Percentiles rank a stretch among this genome's conserved stretches.
Conservation (phyloP, 2,888 invertebrate genomes). For the Tridacna gigas region DNA sequence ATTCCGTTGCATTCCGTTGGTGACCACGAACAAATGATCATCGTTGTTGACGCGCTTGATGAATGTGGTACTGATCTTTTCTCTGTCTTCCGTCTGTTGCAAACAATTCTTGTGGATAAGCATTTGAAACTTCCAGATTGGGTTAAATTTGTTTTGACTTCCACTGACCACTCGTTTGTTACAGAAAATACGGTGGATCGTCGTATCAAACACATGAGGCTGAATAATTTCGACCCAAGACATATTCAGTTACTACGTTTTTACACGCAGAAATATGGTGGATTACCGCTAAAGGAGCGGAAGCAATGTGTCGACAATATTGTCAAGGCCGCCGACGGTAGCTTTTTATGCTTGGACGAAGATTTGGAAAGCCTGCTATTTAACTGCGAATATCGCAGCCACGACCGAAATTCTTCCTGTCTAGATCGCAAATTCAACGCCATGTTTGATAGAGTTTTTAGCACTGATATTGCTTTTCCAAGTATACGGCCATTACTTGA, state of each 20-base stretch:
- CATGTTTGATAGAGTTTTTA: neutral
- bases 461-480: neutral
- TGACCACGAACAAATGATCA: slow-evolving; percentile 3
- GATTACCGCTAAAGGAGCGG: neutral
- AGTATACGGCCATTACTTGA: neutral
- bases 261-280: neutral
- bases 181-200: neutral
- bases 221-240: neutral
- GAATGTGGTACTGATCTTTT: neutral
- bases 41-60: slow-evolving; percentile 3
- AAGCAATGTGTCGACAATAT: neutral
- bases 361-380: neutral
- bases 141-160: slow-evolving; percentile 6
- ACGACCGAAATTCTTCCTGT: neutral
- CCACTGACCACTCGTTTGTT: neutral
- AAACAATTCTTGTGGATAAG: neutral
- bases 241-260: neutral
- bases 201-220: neutral
- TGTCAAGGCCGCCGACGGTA: neutral
- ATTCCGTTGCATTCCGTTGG: neutral
- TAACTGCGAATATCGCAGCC: neutral
- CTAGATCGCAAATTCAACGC: neutral
- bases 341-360: neutral
- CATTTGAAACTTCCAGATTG: slow-evolving; percentile 8
- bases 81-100: neutral